Percentiles rank a stretch among this genome's conserved stretches.
Conservation (phyloP, 2,888 invertebrate species). For the Miltochrista miniata region DNA sequence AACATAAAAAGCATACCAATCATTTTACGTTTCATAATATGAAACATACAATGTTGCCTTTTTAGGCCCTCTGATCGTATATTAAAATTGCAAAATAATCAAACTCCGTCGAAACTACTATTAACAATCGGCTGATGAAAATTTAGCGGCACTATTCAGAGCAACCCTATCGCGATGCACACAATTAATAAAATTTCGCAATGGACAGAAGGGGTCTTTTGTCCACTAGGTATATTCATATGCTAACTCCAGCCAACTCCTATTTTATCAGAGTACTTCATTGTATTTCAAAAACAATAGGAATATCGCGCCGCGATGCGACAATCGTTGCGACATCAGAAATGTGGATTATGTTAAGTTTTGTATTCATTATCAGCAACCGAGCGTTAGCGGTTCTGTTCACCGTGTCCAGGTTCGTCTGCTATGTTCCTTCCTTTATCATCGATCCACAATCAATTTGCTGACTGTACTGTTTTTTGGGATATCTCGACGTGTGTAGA, state of each 20-base stretch:
- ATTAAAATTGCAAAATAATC: constrained; percentile 1
- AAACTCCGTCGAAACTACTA: constrained; percentile 6
- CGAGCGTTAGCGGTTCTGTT: no score
- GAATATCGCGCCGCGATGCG: constrained; percentile 51
- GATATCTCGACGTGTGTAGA: no score
- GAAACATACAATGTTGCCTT: no score
- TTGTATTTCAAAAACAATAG: constrained; percentile 69
- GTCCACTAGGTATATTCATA: constrained; percentile 79
- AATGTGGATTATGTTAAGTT: constrained; percentile 18
- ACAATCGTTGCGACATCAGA: constrained; percentile 23
- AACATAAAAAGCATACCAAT: no score
- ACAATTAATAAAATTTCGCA: constrained; percentile 73
- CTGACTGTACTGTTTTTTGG: no score
- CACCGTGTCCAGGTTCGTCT: no score
- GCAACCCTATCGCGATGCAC: constrained; percentile 37
- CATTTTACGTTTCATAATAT: no score
- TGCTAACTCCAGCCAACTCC: constrained; percentile 70
- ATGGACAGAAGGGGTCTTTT: constrained; percentile 65
- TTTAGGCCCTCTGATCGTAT: background rate
- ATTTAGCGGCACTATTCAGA: constrained; percentile 18
- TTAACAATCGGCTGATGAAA: constrained; percentile 20
- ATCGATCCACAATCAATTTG: no score
- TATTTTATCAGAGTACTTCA: constrained; percentile 63
- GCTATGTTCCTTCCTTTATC: no score
- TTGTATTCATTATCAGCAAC: constrained; percentile 9